Percentiles rank a stretch among this genome's conserved stretches.
phyloP scores from a whole-genome alignment of 2,888 invertebrate genomes.

The Cosmia pyralina region DNA sequence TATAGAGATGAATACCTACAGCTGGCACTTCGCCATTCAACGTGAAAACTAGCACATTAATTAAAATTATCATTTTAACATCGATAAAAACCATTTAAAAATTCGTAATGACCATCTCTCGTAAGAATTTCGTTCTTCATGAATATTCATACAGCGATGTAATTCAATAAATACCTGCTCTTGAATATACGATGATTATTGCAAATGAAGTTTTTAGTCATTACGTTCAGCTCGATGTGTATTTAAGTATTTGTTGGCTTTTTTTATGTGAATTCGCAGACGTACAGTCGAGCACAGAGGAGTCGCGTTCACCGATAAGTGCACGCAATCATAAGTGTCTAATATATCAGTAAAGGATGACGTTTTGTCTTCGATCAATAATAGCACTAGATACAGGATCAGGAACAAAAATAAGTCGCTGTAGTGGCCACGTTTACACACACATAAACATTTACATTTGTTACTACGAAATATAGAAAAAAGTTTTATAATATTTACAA shows the following conservation, averaged over 20 bases:
- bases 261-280: constrained; percentile 34
- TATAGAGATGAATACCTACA: too few relatives aligned
- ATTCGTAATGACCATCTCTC: constrained; percentile 59
- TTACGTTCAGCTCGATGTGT: constrained; percentile 36
- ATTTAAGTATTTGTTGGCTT: constrained; percentile 44
- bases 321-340: constrained; percentile 27
- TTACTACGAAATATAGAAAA: too few relatives aligned
- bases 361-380: too few relatives aligned
- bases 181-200: constrained; percentile 50
- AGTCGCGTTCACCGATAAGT: constrained; percentile 1
- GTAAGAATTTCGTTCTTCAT: constrained; percentile 66
- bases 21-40: not conserved
- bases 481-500: too few relatives aligned
- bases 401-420: too few relatives aligned
- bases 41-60: constrained; percentile 35
- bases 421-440: too few relatives aligned
- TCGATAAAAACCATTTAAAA: constrained; percentile 60
- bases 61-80: constrained; percentile 43
- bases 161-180: constrained; percentile 51
- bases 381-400: too few relatives aligned
- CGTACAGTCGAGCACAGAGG: constrained; percentile 31
- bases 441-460: too few relatives aligned
- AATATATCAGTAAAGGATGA: constrained; percentile 20
- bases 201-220: constrained; percentile 55
- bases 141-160: constrained; percentile 69